A percentile compares a stretch with the other conserved stretches of the same genome.
Conservation (phyloP, 2,888 invertebrate genomes). For the Polyploca ridens region DNA sequence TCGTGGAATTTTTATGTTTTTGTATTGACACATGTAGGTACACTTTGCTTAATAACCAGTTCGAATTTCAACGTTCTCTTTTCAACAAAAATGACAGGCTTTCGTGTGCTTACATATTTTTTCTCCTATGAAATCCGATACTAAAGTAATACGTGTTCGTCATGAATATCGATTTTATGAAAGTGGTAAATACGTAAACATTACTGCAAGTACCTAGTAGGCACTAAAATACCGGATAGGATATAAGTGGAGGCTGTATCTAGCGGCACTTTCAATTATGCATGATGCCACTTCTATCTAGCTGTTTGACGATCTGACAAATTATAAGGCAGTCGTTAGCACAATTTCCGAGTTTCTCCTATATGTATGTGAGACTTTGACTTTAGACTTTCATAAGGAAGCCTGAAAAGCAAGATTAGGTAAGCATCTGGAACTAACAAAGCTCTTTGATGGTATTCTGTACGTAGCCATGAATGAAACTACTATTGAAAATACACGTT, state of each 20-base stretch:
- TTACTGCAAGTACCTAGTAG: slow-evolving; percentile 25
- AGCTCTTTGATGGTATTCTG: background rate
- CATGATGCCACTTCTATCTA: slow-evolving; percentile 57
- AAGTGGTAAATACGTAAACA: slow-evolving; percentile 25
- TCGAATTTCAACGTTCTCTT: background rate
- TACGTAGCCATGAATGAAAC: background rate
- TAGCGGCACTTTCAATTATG: slow-evolving; percentile 63
- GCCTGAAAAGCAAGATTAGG: background rate
- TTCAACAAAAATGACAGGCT: background rate
- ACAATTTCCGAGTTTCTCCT: slow-evolving; percentile 49
- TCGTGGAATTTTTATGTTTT: background rate
- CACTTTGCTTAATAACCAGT: background rate
- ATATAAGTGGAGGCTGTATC: slow-evolving; percentile 37
- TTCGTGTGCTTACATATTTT: background rate
- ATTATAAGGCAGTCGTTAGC: slow-evolving; percentile 56
- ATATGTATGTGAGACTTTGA: slow-evolving; percentile 33
- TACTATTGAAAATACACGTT: background rate
- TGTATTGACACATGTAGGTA: background rate
- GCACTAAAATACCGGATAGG: slow-evolving; percentile 31
- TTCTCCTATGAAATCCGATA: background rate
- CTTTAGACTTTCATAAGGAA: slow-evolving; percentile 35
- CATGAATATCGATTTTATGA: slow-evolving; percentile 3
- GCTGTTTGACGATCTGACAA: slow-evolving; percentile 59
- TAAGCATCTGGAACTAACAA: slow-evolving; percentile 21
- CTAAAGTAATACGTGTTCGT: background rate